Evolutionary conservation across 1,140 invertebrate genomes (phyloP), one percentile per base, ranked within the genome.

Genomic region (Mylabris phalerata): DNA sequence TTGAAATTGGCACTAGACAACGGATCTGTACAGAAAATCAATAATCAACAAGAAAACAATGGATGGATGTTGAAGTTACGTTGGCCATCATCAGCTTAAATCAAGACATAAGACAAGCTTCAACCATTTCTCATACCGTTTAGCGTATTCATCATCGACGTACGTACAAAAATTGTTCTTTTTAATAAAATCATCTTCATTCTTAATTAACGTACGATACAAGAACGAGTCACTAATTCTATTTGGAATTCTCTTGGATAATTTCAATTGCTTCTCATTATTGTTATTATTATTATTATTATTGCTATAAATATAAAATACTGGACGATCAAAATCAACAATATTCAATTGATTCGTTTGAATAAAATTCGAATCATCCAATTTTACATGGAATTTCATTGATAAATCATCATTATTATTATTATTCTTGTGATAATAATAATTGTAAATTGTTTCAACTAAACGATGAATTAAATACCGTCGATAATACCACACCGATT

Each of bases 401-500:
- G 25, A 19, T 46, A 54, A 3, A 39, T 48, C 57, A 24, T 48
- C 40, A 44, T 50, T 60, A 60, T 56, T 48, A 48, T 45, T 55
- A 57, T 55, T 52, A 46, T 13, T 44, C 38, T 48, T 19, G 38
- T 40, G 27, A 38, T 39, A 11, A 26, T 26, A 47, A 11, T 46
- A 48, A 46, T 68, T 40, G 62, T 64, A 59, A 40, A 59, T 38
- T 50, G 62, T 50, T 66, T 70, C 19, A 62, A 71, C 27, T 27
- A 72, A 54, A 19, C 63, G 57, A 60, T 76, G 63, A 4, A 83
- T 66, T 3, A 87, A 62, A 67, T 78, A 85, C 40, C 82, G 74
- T 27, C 85, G 71, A 67, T 90, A 85, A 66, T 80, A 84, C 84
- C 87, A 90, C 2, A 89, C 69, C 11, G 85, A 75, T 72, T 90